A percentile compares a stretch with the other conserved stretches of the same genome.
These are phyloP conservation scores for Perognathus longimembris DNA, from an alignment of 2,113 vertebrate species.

Conservation along the genomic window DNA sequence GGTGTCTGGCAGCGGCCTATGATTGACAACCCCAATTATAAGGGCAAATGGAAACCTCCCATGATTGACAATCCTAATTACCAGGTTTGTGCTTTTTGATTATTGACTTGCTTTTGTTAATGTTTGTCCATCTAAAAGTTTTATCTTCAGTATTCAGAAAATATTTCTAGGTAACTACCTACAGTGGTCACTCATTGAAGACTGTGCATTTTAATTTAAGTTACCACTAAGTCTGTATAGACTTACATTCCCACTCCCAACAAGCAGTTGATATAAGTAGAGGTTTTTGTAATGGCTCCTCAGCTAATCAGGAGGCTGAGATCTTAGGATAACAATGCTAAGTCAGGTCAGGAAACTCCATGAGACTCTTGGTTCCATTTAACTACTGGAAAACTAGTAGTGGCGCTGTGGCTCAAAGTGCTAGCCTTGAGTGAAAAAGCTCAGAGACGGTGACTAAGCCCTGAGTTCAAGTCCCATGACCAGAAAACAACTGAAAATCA, in stretches of 20 bases:
- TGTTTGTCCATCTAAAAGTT: slow-evolving; percentile 31
- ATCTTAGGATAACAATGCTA: too few relatives aligned
- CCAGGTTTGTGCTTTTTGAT: slow-evolving; percentile 89
- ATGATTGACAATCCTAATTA: slow-evolving; percentile 99
- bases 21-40: slow-evolving; percentile 97
- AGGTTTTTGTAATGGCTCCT: neutral
- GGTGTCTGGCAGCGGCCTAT: slow-evolving; percentile 94
- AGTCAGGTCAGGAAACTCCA: too few relatives aligned
- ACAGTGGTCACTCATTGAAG: neutral
- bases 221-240: neutral
- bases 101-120: neutral
- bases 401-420: too few relatives aligned
- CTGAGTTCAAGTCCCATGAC: too few relatives aligned
- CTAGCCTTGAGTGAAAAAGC: too few relatives aligned
- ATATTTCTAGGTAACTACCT: neutral
- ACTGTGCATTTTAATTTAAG: slow-evolving; percentile 28
- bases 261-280: neutral
- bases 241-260: neutral
- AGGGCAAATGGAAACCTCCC: slow-evolving; percentile 98
- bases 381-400: too few relatives aligned
- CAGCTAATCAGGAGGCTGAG: too few relatives aligned
- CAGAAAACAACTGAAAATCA: too few relatives aligned
- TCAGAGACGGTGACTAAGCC: too few relatives aligned
- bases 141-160: neutral
- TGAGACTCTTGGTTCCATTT: too few relatives aligned